phyloP scores from a whole-genome alignment of 2,113 vertebrate genomes.

The Anarhynchus alexandrinus region DNA sequence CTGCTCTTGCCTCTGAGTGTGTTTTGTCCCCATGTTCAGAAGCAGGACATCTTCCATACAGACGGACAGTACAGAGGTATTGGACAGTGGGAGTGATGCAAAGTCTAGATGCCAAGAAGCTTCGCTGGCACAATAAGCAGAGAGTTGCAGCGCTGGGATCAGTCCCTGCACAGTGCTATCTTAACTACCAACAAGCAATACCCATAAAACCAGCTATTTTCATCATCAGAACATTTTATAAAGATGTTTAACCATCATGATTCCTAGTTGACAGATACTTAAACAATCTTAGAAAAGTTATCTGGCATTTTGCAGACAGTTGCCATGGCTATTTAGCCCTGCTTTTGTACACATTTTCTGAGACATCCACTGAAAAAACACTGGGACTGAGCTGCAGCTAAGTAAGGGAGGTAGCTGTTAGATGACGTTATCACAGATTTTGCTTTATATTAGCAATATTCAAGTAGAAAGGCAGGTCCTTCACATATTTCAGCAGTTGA shows the following conservation, averaged over 20 bases:
- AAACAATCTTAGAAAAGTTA: neutral
- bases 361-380: neutral
- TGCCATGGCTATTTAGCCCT: neutral
- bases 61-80: neutral
- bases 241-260: neutral
- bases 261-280: neutral
- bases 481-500: neutral
- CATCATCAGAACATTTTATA: neutral
- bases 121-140: neutral
- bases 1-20: neutral
- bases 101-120: neutral
- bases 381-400: neutral
- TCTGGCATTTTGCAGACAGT: neutral
- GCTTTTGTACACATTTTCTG: neutral
- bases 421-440: neutral
- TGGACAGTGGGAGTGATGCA: neutral
- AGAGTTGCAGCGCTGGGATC: fast-evolving
- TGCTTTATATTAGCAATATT: neutral
- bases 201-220: neutral
- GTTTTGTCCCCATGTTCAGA: neutral
- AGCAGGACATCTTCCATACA: neutral
- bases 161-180: neutral
- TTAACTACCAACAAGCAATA: neutral
- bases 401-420: neutral
- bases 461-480: neutral